Conservation (phyloP, 2,797 vertebrate genomes). For the Sebastes flavidus region DNA sequence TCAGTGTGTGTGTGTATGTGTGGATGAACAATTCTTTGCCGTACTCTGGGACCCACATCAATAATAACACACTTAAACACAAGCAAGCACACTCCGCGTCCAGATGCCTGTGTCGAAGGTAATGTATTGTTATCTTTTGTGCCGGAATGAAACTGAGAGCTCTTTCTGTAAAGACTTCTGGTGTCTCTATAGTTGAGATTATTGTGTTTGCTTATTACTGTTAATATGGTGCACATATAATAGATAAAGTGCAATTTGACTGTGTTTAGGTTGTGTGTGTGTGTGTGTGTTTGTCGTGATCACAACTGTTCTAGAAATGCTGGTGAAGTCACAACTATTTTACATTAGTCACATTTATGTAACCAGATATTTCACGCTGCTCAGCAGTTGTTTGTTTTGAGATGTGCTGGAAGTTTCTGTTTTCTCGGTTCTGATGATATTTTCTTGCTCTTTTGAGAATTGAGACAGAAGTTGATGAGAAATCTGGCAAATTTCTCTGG, state of each 20-base stretch:
- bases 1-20: slow-evolving; percentile 28
- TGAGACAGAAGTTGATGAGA: background rate
- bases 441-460: background rate
- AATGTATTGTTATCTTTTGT: slow-evolving; percentile 42
- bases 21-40: slow-evolving; percentile 40
- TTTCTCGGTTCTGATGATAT: background rate
- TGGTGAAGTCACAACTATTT: background rate
- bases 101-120: slow-evolving; percentile 82
- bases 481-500: background rate
- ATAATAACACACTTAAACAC: slow-evolving; percentile 30
- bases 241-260: background rate
- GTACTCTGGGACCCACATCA: slow-evolving; percentile 42
- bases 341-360: background rate
- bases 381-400: background rate
- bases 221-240: background rate
- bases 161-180: slow-evolving; percentile 7
- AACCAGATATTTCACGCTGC: background rate
- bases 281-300: background rate
- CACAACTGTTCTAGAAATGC: background rate
- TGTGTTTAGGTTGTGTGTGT: background rate
- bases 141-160: slow-evolving; percentile 13
- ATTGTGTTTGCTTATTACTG: background rate
- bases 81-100: slow-evolving; percentile 22
- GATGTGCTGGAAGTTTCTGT: background rate
- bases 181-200: background rate